Base-by-base conservation (phyloP, 2,888 invertebrate species). In the Cryptophagus acutangulus region DNA sequence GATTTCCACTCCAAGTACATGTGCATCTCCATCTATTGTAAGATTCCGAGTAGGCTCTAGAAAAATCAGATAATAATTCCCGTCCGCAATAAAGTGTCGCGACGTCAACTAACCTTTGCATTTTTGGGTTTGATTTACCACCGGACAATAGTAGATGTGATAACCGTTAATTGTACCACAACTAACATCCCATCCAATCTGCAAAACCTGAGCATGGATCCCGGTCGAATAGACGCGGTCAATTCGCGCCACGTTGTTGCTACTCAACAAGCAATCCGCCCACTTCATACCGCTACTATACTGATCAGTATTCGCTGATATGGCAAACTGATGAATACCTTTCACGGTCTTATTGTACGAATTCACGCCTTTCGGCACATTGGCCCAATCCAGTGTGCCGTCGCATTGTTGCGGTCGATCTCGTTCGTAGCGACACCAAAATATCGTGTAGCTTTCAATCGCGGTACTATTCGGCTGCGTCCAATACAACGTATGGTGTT, bases 221-320 rank as follows among this genome's bases (percentile, higher is more conserved):
- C 65, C 58, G 37, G 71, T 71, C 38, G 76, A 71, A 69, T 72
- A 74, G 2, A 79, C 72, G 12, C 72, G 73, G 44, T 74, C 76
- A 65, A 81, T 74, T 65, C 78, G 79, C 2, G 74, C 74, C 6
- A 76, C 49, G 13, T 51, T 51, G 41, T 71, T 68, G 34, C 70
- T 68, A 16, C 71, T 74, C 49, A 79, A 76, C 49, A 81, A 84
- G 46, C 91, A 91, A 20, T 78, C 77, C 6, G 87, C 83, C 90
- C 90, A 90, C 8, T 81, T 76, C 83, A 91, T 87, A 1, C 90
- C 90, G 61, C 88, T 88, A 50, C 87, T 88, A 44, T 74, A 75
- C 2, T 65, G 65, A 0, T 71, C 67, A 28, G 78, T 79, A 58
- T 90, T 88, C 1, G 86, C 86, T 3, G 90, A 81, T 45, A 91